phyloP scores from a whole-genome alignment of 2,888 invertebrate genomes.

The Caenorhabditis plicata region DNA sequence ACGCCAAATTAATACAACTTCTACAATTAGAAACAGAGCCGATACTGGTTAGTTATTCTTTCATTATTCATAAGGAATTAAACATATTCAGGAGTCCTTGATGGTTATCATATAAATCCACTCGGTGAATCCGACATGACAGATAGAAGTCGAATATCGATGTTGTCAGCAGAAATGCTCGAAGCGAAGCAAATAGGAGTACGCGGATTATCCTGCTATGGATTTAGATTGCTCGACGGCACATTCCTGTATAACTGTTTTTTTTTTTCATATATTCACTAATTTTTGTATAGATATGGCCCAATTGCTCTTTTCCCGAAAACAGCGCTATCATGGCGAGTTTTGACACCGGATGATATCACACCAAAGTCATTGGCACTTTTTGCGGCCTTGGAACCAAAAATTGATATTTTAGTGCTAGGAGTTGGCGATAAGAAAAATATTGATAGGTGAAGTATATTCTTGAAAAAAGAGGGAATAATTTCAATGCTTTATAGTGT shows the following conservation, averaged over 20 bases:
- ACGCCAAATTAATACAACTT: too few relatives aligned
- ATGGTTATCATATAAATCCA: conserved; percentile 48
- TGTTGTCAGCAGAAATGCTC: conserved; percentile 55
- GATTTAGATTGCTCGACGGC: conserved; percentile 60
- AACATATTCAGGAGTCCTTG: conserved; percentile 37
- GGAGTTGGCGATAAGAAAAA: conserved; percentile 65
- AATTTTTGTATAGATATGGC: conserved; percentile 46
- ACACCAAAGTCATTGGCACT: conserved; percentile 78
- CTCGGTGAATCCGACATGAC: conserved; percentile 55
- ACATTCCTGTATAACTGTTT: conserved; percentile 45
- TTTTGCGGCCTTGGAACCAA: conserved; percentile 81
- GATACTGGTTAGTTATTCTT: conserved; percentile 17
- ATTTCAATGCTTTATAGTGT: conserved; percentile 22
- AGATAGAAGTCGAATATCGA: conserved; percentile 51
- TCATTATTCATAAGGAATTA: neutral
- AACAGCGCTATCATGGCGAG: conserved; percentile 62
- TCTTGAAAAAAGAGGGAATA: neutral
- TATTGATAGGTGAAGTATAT: conserved; percentile 55
- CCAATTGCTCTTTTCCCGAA: conserved; percentile 63
- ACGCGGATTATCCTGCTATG: conserved; percentile 53
- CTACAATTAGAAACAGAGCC: conserved; percentile 15
- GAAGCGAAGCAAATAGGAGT: conserved; percentile 55
- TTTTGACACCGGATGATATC: conserved; percentile 72
- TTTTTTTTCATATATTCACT: conserved; percentile 1
- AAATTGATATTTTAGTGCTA: conserved; percentile 71